Conservation (phyloP, 2,888 invertebrate species). For the Macropis europaea region DNA sequence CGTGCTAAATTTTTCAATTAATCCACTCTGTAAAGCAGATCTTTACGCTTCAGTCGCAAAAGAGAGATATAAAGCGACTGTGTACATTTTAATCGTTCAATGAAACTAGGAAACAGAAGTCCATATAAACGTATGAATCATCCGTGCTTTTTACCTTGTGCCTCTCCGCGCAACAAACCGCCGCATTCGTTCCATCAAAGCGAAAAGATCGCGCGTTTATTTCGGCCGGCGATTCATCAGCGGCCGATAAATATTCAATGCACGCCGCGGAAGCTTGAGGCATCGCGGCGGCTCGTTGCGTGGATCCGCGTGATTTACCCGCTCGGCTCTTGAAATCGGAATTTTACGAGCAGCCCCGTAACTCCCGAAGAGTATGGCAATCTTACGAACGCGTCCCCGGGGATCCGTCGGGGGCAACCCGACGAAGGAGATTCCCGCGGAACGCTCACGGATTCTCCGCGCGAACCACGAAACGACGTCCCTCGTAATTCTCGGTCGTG, state of each 20-base stretch:
- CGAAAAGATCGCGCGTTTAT: too few relatives aligned
- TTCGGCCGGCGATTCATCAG: too few relatives aligned
- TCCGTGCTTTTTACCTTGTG: too few relatives aligned
- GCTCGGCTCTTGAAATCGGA: constrained; percentile 8
- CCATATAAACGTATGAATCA: too few relatives aligned
- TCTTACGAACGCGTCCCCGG: constrained; percentile 40
- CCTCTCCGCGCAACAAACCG: too few relatives aligned
- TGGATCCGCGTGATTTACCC: constrained; percentile 28
- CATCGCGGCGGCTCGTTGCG: constrained; percentile 20
- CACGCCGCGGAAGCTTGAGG: constrained; percentile 7
- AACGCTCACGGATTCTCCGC: constrained; percentile 5
- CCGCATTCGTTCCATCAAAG: too few relatives aligned
- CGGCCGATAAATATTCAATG: constrained; percentile 32
- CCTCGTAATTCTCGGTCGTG: background rate
- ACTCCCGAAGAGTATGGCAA: constrained; percentile 28
- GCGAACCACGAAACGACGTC: background rate
- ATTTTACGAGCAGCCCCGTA: constrained; percentile 43
- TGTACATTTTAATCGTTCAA: too few relatives aligned
- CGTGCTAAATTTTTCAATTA: too few relatives aligned
- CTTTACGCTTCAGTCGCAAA: too few relatives aligned
- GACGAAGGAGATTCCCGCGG: background rate
- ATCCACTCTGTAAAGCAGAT: too few relatives aligned
- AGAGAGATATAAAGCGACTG: too few relatives aligned
- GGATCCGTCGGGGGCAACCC: constrained; percentile 6
- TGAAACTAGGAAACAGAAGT: too few relatives aligned